These are phyloP conservation scores for Eupithecia abbreviata DNA, from an alignment of 2,888 invertebrate species.

Conservation along the genomic window DNA sequence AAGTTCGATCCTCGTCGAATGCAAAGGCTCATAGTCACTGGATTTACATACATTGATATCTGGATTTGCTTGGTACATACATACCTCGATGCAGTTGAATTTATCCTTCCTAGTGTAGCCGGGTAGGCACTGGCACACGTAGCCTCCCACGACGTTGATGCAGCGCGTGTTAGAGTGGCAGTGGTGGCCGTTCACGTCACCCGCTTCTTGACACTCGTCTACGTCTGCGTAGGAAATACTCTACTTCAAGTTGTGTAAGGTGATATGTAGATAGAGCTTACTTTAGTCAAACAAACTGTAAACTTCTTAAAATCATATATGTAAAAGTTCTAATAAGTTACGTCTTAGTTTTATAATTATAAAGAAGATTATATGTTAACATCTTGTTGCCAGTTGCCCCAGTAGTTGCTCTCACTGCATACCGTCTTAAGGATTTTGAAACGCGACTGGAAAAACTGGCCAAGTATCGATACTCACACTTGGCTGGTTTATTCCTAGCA, in stretches of 20 bases:
- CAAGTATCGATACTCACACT: neutral
- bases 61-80: neutral
- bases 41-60: neutral
- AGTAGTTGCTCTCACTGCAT: too few relatives aligned
- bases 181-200: constrained; percentile 91
- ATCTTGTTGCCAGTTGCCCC: too few relatives aligned
- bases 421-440: neutral
- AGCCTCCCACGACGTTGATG: constrained; percentile 91
- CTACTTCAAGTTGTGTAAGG: neutral
- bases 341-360: too few relatives aligned
- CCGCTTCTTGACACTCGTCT: constrained; percentile 92
- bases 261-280: too few relatives aligned
- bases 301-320: too few relatives aligned
- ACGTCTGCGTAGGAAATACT: constrained; percentile 84
- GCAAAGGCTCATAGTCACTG: neutral
- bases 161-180: constrained; percentile 93
- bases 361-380: too few relatives aligned
- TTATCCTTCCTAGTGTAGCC: constrained; percentile 91
- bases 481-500: neutral
- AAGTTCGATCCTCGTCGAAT: too few relatives aligned
- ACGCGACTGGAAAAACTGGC: neutral
- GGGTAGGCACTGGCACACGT: constrained; percentile 92
- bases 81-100: constrained; percentile 89
- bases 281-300: too few relatives aligned
- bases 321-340: too few relatives aligned